Evolutionary conservation across 2,888 invertebrate genomes (phyloP), one percentile per base, ranked within the genome.

Genomic region (Oxyteleia sp.): DNA sequence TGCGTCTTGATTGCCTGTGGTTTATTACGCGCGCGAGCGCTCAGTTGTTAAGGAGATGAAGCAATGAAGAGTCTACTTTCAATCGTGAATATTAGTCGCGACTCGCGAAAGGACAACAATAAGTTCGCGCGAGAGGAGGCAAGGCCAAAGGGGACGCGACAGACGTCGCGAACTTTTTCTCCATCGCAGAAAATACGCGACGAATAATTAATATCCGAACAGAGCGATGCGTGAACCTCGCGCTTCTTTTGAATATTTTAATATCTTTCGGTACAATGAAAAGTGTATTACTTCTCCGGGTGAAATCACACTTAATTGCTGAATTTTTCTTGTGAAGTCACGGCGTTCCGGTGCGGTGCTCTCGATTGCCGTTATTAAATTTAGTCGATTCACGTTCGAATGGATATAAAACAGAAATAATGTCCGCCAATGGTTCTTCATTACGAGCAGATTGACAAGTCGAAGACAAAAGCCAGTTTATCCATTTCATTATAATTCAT

Each of bases 1-100:
- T 59, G 51, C 74, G 61, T 68, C 74, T 66, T 53, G 74, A 61
- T 89, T 87, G 87, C 80, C 61, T 82, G 84, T 88, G 89, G 90
- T 91, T 91, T 87, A 91, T 91, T 89, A n/a, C n/a, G n/a, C n/a
- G 23, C 5, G 91, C 89, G 89, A 90, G 90, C 88, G 88, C 89
- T 89, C 84, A 82, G 82, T 69, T 66, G 57, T 57, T 55, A 57
- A 75, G 23, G 18, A 69, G 88, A 89, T 87, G 89, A 87, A 86
- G 88, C 87, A 90, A 90, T 90, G 89, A 90, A 89, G 87, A 16
- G 26, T 68, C 61, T 35, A 38, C 63, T 53, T 59, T 63, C 63
- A 66, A 57, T 66, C 66, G 57, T 72, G 76, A 82, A 84, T 84
- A 85, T 86, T 85, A 85, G 38, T 59, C 53, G 5, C 41, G 26